Conservation (phyloP, 2,888 invertebrate genomes). For the Acleris literana region DNA sequence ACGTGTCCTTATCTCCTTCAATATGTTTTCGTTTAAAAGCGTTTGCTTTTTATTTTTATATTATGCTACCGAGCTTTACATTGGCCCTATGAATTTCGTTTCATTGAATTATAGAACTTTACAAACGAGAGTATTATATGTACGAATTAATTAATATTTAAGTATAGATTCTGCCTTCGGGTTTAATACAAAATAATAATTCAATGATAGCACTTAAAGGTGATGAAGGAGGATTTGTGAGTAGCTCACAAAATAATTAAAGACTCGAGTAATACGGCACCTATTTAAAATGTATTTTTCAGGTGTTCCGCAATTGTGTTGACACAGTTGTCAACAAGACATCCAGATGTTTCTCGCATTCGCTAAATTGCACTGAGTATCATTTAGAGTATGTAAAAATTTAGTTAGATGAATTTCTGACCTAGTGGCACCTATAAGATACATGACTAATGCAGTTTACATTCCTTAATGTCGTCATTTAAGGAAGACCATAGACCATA, state of each 20-base stretch:
- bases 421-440: background rate
- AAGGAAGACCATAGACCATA: constrained; percentile 34
- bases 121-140: no score
- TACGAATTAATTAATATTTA: no score
- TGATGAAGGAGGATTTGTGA: no score
- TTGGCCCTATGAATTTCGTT: constrained; percentile 53
- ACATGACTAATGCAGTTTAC: constrained; percentile 6
- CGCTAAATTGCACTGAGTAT: constrained; percentile 19
- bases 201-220: no score
- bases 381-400: constrained; percentile 15
- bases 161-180: no score
- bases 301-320: constrained; percentile 24
- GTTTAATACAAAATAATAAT: no score
- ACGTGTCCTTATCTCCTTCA: constrained; percentile 67
- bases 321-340: constrained; percentile 20
- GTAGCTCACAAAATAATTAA: background rate
- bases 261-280: background rate
- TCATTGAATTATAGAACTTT: background rate
- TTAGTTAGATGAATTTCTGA: constrained; percentile 1
- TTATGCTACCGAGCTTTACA: constrained; percentile 55
- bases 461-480: constrained; percentile 32
- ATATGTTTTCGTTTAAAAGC: constrained; percentile 72
- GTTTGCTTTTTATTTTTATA: constrained; percentile 65
- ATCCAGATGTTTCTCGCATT: constrained; percentile 26
- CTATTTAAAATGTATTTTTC: constrained; percentile 18